Evolutionary conservation across 2,113 vertebrate species (phyloP).

Genomic region (Gobiocypris rarus): DNA sequence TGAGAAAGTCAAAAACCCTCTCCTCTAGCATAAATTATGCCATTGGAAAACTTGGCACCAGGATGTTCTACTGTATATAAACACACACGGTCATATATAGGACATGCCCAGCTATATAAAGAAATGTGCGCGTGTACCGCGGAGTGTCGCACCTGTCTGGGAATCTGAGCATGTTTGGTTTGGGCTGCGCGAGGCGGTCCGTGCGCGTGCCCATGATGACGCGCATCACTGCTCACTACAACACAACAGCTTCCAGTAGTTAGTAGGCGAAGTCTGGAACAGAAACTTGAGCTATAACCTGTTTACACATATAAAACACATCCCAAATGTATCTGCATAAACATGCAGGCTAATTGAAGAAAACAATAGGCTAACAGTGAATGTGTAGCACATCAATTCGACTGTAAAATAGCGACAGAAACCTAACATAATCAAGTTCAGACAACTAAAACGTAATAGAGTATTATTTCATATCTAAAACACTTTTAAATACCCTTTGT

Average conservation of each 20-base stretch:
- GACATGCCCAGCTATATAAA: background rate
- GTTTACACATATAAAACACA: background rate
- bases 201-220: constrained; percentile 65
- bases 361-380: background rate
- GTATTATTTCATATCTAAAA: background rate
- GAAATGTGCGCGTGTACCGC: background rate
- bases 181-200: constrained; percentile 65
- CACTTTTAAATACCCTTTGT: background rate
- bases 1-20: too few species aligned
- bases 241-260: background rate
- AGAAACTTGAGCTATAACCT: background rate
- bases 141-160: constrained; percentile 67
- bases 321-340: too few species aligned
- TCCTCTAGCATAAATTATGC: too few species aligned
- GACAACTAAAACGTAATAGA: too few species aligned
- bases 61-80: too few species aligned
- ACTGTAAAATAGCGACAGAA: background rate
- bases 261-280: background rate
- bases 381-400: background rate
- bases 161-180: constrained; percentile 63
- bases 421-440: background rate
- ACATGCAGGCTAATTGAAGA: background rate
- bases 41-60: too few species aligned
- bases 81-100: too few species aligned
- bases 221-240: background rate